Base-by-base conservation (phyloP, 1,140 invertebrate genomes). In the Ylistrum balloti region DNA sequence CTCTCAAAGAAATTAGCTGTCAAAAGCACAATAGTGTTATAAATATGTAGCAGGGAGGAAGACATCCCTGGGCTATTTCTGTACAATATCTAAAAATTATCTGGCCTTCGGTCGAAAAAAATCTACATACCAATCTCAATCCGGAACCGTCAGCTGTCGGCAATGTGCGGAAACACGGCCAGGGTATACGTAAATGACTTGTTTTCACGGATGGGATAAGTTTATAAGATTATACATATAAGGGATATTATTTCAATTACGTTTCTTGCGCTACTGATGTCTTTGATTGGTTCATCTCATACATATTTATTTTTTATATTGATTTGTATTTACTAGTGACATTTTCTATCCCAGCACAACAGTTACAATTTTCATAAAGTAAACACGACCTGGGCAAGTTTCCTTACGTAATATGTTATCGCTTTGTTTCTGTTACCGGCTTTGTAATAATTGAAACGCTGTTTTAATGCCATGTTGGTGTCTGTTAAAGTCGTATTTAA, bases 101-200 rank as follows among this genome's bases (percentile, higher is more conserved):
- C 13, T 1, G 5, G 56, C 56, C 56, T n/a, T 7, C 22, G 56
- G 9, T 17, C 28, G 56, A 22, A 28, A 74, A 48, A 74, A 74
- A 74, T 74, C n/a, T 74, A 28, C 56, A 74, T 74, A 28, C 56
- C 56, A 74, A 74, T 74, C 56, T 74, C 3, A 74, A 74, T 74
- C 17, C 56, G 56, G n/a, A n/a, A 74, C n/a, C 56, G 56, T 74
- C 56, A 74, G 56, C 56, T 28, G 56, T 74, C 56, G n/a, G 17
- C 56, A n/a, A 74, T 28, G 56, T 28, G 56, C n/a, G 22, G 56
- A 74, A 74, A 74, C 56, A 74, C 56, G 56, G 56, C n/a, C n/a
- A 74, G 22, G 13, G 20, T 1, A 17, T n/a, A 28, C 1, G 22
- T n/a, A 28, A 74, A 74, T 74, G 56, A n/a, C 56, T 28, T n/a